Base-by-base conservation (phyloP, 2,888 invertebrate species). In the Neoscelio sp. region DNA sequence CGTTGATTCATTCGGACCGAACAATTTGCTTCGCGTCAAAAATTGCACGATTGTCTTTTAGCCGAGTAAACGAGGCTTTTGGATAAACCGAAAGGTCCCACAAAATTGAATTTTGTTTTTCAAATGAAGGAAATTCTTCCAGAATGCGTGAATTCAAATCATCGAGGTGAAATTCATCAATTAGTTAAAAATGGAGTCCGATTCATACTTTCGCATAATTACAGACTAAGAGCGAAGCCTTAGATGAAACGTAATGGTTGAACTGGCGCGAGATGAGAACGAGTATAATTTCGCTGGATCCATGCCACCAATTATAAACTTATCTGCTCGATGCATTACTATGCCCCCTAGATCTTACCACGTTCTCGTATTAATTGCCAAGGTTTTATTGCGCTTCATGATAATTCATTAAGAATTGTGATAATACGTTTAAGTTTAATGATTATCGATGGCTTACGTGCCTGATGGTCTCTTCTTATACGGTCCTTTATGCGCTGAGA, bases 271-370 rank as follows among this genome's bases (percentile, higher is more conserved):
- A 71, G 64, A 65, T 65, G 71, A 28, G 56, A 46, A 62, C 60
- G 23, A 46, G 67, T 50, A 46, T 78, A 74, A 78, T 68, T 78
- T 70, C 30, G 23, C 50, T 42, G 50, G 46, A 75, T 52, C 65
- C 65, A 33, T 56, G 74, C 58, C 56, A 70, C 78, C 74, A 79
- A 79, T 79, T 79, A 79, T 44, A 65, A 79, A 75, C 58, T 74
- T 75, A 79, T 79, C 64, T 70, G 33, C 68, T 46, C 65, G 64
- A 74, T 70, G 52, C 52, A 38, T 50, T 68, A 78, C 50, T 70
- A 64, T 74, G 56, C 50, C 40, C 58, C 30, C 58, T 40, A 64
- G 62, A 38, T 74, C 65, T 68, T 56, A 58, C 50, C 68, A 50
- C 68, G 64, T 65, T 67, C 68, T 52, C 68, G 67, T 64, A 78